Conservation (phyloP, 2,113 vertebrate genomes). For the Toxotes chatareus region DNA sequence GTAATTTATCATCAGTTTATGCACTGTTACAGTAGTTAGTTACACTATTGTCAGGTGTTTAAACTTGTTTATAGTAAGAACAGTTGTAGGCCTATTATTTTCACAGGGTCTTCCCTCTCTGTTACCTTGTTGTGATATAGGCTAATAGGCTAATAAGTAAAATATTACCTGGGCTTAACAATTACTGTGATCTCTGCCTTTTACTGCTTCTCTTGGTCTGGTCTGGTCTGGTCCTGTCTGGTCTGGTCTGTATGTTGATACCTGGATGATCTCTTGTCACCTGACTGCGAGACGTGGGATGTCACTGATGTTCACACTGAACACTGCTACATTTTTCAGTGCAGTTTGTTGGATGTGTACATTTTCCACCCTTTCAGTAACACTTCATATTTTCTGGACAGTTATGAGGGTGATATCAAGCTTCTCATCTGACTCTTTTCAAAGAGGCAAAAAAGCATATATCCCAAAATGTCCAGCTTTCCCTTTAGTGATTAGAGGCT, state of each 20-base stretch:
- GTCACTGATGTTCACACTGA: background rate
- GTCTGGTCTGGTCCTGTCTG: background rate
- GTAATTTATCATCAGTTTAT: background rate
- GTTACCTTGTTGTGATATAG: background rate
- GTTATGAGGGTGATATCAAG: background rate
- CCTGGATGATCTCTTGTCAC: background rate
- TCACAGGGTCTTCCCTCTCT: background rate
- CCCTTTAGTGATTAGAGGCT: background rate
- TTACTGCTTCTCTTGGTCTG: background rate
- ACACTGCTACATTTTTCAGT: background rate
- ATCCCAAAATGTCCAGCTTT: background rate
- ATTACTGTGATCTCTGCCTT: background rate
- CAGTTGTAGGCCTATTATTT: background rate
- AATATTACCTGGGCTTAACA: background rate
- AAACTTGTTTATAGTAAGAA: background rate
- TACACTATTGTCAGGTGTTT: background rate
- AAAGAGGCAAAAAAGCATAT: background rate
- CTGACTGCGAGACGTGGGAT: background rate
- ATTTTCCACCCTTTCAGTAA: background rate
- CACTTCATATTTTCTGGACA: background rate
- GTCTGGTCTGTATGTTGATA: background rate
- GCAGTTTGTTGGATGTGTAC: background rate
- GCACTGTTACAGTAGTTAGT: background rate
- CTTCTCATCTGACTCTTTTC: background rate
- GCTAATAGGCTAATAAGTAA: background rate